These are phyloP conservation scores for Cyprinella venusta DNA, from an alignment of 2,797 vertebrate species.

Conservation along the genomic window DNA sequence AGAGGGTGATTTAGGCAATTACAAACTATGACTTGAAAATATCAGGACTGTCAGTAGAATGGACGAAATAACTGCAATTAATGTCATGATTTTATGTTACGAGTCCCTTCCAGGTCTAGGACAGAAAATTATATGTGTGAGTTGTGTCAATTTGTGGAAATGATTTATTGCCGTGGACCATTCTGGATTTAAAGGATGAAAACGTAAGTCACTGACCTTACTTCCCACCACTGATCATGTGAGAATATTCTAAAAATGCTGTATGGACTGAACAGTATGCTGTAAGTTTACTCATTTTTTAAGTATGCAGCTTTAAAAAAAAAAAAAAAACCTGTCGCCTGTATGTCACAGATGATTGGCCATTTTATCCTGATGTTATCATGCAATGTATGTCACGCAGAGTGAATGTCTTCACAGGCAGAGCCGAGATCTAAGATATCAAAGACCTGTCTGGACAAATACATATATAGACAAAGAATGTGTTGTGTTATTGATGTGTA, in stretches of 20 bases:
- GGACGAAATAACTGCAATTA: background rate
- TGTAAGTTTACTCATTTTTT: background rate
- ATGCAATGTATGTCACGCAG: background rate
- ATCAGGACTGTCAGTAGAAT: background rate
- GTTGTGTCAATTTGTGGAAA: background rate
- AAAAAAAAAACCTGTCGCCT: background rate
- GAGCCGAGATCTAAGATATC: background rate
- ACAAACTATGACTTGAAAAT: background rate
- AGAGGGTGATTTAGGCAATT: background rate
- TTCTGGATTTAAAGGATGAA: background rate
- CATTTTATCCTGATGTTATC: background rate
- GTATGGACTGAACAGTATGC: background rate
- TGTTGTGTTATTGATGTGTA: background rate
- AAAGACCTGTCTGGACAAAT: background rate
- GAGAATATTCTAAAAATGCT: background rate
- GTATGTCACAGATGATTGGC: background rate
- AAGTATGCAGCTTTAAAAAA: background rate
- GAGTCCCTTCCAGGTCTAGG: background rate
- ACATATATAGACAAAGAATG: too few relatives aligned
- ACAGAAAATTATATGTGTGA: background rate
- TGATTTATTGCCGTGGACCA: background rate
- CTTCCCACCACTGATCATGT: background rate
- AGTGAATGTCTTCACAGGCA: background rate
- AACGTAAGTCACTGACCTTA: background rate
- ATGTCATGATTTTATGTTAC: background rate